A percentile compares a stretch with the other conserved stretches of the same genome.
Conservation (phyloP, 2,797 vertebrate genomes). For the Lepus oiostolus region DNA sequence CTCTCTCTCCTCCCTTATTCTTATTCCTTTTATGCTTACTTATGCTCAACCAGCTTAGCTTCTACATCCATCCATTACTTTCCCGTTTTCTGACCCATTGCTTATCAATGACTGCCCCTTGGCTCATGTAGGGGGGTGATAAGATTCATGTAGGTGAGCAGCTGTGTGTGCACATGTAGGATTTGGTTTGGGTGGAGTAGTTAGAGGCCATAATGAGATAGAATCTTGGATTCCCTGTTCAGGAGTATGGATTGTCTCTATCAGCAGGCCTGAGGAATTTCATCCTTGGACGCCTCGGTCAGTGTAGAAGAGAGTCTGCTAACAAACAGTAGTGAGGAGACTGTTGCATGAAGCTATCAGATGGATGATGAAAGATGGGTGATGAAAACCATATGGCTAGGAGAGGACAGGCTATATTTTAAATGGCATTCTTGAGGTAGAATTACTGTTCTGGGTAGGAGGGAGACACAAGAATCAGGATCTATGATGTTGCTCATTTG, state of each 20-base stretch:
- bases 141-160: neutral
- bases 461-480: neutral
- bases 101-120: constrained; percentile 23
- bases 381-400: neutral
- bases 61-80: neutral
- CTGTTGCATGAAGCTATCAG: neutral
- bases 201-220: constrained; percentile 36
- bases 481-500: neutral
- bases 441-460: neutral
- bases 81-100: neutral
- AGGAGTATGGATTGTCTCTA: constrained; percentile 25
- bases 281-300: neutral
- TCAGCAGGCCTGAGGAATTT: neutral
- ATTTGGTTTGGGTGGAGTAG: neutral
- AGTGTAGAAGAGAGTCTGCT: neutral
- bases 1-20: neutral
- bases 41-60: constrained; percentile 7
- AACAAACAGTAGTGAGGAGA: neutral
- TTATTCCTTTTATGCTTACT: constrained; percentile 48
- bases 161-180: neutral
- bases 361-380: neutral
- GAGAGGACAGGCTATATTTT: neutral
- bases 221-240: neutral
- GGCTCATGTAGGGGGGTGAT: neutral
- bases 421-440: neutral